phyloP scores from a whole-genome alignment of 2,888 invertebrate genomes.

The Osmoderma eremita region DNA sequence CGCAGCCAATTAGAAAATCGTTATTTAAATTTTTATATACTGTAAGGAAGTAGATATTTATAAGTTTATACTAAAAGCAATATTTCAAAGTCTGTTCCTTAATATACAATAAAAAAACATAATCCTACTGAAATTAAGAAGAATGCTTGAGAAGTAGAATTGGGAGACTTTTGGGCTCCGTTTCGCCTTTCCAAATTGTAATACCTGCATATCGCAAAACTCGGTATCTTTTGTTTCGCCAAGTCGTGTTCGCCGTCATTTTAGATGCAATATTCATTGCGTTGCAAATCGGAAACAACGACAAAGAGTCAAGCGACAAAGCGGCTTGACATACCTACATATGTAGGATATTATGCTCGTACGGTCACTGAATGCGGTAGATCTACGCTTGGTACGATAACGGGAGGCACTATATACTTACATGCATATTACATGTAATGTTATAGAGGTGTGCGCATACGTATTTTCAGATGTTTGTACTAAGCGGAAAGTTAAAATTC shows the following conservation, averaged over 20 bases:
- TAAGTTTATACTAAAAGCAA: background rate
- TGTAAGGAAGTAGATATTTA: conserved; percentile 15
- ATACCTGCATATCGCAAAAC: conserved; percentile 1
- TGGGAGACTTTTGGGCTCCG: too few relatives aligned
- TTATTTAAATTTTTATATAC: conserved; percentile 15
- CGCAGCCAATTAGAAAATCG: too few relatives aligned
- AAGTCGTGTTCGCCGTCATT: background rate
- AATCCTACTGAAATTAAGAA: too few relatives aligned
- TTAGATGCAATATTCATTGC: conserved; percentile 6
- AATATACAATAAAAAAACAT: too few relatives aligned
- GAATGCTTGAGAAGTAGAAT: too few relatives aligned
- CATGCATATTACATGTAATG: background rate
- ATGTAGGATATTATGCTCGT: too few relatives aligned
- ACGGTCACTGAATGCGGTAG: too few relatives aligned
- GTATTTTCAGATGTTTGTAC: background rate
- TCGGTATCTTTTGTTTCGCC: conserved; percentile 14
- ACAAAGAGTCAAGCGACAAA: conserved; percentile 1
- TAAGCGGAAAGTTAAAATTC: conserved; percentile 9
- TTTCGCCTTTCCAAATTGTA: background rate
- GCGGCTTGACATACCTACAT: background rate
- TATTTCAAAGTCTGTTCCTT: too few relatives aligned
- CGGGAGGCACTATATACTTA: background rate
- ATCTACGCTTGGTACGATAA: too few relatives aligned
- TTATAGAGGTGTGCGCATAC: background rate
- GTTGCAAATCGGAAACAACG: background rate